A percentile compares a stretch with the other conserved stretches of the same genome.
phyloP scores from a whole-genome alignment of 2,888 invertebrate genomes.

The Apantesis nais region DNA sequence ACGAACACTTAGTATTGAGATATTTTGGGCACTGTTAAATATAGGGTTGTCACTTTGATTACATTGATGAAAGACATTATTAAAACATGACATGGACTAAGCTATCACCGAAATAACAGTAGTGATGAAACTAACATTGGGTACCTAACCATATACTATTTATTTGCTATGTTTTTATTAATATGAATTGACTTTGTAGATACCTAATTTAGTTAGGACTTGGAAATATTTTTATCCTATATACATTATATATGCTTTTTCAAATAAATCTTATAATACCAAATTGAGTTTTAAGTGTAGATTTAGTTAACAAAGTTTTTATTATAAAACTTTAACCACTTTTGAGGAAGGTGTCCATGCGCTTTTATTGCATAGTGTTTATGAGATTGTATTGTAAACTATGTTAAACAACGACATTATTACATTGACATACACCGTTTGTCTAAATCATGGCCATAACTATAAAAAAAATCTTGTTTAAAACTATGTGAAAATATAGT shows the following conservation, averaged over 20 bases:
- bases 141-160: background rate
- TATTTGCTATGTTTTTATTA: background rate
- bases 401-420: background rate
- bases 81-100: background rate
- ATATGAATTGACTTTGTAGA: background rate
- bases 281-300: background rate
- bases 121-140: background rate
- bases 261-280: background rate
- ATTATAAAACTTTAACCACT: background rate
- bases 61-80: background rate
- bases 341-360: background rate
- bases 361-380: background rate
- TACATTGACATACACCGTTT: background rate
- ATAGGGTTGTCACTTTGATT: slow-evolving; percentile 29
- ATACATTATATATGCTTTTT: background rate
- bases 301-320: background rate
- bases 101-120: background rate
- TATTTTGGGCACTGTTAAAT: slow-evolving; percentile 41
- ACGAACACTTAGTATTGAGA: slow-evolving; percentile 30
- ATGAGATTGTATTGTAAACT: background rate
- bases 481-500: too few relatives aligned
- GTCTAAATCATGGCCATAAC: background rate
- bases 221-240: background rate
- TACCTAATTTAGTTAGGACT: background rate
- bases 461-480: background rate